These are phyloP conservation scores for Harpalus rubripes DNA, from an alignment of 2,888 invertebrate genomes.

Conservation along the genomic window DNA sequence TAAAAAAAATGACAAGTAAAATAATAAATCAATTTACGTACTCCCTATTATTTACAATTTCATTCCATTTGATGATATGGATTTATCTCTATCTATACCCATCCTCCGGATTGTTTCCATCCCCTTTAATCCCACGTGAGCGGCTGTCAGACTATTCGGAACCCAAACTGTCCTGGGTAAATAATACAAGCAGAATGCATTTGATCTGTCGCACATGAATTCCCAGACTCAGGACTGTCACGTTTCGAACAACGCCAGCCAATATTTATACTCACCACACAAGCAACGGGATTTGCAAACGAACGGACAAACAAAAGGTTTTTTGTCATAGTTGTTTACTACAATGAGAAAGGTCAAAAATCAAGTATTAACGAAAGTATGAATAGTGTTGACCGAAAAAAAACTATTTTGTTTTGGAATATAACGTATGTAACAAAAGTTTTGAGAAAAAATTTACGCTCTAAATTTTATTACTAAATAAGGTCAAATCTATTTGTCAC, in stretches of 20 bases:
- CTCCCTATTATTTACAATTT: no score
- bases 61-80: no score
- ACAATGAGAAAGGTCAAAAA: background rate
- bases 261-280: conserved; percentile 45
- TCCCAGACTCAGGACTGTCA: conserved; percentile 44
- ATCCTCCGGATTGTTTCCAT: conserved; percentile 11
- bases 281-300: background rate
- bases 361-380: background rate
- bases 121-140: conserved; percentile 52
- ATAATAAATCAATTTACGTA: no score
- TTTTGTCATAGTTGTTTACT: background rate
- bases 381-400: no score
- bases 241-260: conserved; percentile 21
- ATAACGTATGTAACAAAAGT: no score
- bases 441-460: no score
- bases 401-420: no score
- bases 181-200: conserved; percentile 61
- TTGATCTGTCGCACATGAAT: conserved; percentile 63
- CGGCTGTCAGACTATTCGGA: background rate
- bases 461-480: no score
- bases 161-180: conserved; percentile 6
- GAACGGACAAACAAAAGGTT: background rate
- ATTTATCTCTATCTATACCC: no score
- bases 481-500: no score
- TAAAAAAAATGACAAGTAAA: no score